Percentiles rank a stretch among this genome's conserved stretches.
Conservation (phyloP, 1,140 invertebrate species). For the Papilio machaon region DNA sequence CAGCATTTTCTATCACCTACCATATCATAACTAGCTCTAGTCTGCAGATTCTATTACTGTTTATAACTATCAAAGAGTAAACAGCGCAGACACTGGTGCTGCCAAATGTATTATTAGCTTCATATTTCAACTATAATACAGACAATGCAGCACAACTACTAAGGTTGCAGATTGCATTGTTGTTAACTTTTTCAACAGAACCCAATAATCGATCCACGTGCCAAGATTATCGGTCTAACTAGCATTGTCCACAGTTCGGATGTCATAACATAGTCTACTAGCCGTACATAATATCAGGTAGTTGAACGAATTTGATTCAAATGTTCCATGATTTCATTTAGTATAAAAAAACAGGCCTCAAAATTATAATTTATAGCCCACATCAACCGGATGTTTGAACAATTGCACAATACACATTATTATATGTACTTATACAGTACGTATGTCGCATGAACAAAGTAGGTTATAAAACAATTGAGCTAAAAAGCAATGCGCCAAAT, state of each 20-base stretch:
- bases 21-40: not conserved
- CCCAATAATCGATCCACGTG: no score
- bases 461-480: conserved; percentile 47
- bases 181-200: no score
- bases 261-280: not conserved
- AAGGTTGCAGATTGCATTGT: no score
- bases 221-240: no score
- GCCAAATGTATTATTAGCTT: no score
- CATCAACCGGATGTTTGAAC: conserved; percentile 7
- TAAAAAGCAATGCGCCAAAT: conserved; percentile 21
- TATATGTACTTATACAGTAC: not conserved
- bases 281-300: not conserved
- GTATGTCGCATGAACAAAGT: conserved; percentile 33
- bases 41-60: not conserved
- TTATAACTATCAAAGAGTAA: no score
- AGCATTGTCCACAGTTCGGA: no score
- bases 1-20: not conserved
- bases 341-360: not conserved
- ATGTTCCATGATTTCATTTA: not conserved
- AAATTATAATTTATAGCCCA: not conserved
- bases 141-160: no score
- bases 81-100: no score
- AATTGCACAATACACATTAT: not conserved
- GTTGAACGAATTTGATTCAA: not conserved
- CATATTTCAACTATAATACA: no score